Evolutionary conservation across 2,888 invertebrate genomes (phyloP), one percentile per base, ranked within the genome.

Genomic region (Crepidodera aurea): DNA sequence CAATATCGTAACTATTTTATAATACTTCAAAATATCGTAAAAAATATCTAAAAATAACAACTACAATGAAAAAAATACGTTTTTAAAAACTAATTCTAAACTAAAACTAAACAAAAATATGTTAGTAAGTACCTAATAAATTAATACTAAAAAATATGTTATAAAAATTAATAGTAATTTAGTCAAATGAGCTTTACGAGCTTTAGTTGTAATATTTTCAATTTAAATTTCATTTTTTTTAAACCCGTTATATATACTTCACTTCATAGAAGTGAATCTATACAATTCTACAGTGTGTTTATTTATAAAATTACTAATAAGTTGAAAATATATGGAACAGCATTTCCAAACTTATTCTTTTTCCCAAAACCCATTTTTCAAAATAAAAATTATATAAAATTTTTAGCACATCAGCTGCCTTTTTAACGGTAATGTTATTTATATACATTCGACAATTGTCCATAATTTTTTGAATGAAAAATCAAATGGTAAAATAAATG

Each of bases 241-340:
- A 59, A 62, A 62, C 62, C 62, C 54, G 59, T 59, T 63, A 59
- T 55, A 59, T 57, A 59, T 59, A 66, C 50, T 56, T 69, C 76
- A 73, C 78, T 77, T 77, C 78, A 77, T 69, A 70, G 77, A 77
- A 77, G 77, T 68, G 73, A 71, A 61, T 63, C 57, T 62, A 59
- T 57, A 59, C 54, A 57, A 59, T 55, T 22, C 50, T 55, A 55
- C 55, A 55, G 55, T 62, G 62, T 63, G 39, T 66, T 69, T 66
- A 59, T 19, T 42, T 42, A 39, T 29, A 42, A 40, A 46, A 34
- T 27, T 15, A 53, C 37, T n/a, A 40, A 60, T 39, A 13, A 40
- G 15, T 34, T 16, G 22, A 39, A 44, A 32, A 48, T 48, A 18
- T 15, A 51, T 15, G 7, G 7, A 5, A 48, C 48, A 48, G 27